Base-by-base conservation (phyloP, 2,797 vertebrate genomes). In the Gouania willdenowi region DNA sequence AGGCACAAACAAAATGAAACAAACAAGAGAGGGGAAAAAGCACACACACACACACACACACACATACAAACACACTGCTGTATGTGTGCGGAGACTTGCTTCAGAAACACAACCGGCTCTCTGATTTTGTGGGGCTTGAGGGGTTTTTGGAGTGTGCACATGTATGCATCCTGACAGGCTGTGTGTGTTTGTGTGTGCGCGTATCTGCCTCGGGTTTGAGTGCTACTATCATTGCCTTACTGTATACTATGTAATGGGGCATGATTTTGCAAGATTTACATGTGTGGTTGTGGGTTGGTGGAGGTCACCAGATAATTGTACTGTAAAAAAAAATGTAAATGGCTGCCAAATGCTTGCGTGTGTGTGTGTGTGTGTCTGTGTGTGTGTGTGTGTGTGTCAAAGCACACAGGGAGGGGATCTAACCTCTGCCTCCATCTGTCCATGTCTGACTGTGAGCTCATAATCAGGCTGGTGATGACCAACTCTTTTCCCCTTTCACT, bases 381-480 rank as follows among this genome's bases (percentile, higher is more conserved):
- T n/a, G n/a, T n/a, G n/a, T n/a, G n/a, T n/a, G n/a, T 52, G 45
- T 62, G 51, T 50, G 46, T 62, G 58, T 66, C 54, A 53, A 57
- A 34, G 59, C 54, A 54, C 10, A 15, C 66, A 49, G 75, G 66
- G 67, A 58, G 79, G 49, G 68, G 71, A 66, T 59, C 70, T 87
- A 63, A 83, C 82, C 80, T 83, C 78, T 83, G 78, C 71, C 71
- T 82, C 80, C 77, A 79, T 80, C 80, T 84, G 79, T 84, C 76
- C 74, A 75, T 51, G 68, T 82, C 77, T 76, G 72, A 73, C 78
- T 79, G 72, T 71, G 71, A 83, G 76, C 76, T 75, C 77, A 69
- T 82, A 77, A 80, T 83, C 80, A 77, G 76, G 71, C 71, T 72
- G 80, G 72, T 69, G 75, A 78, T 77, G 77, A 71, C 66, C 33